Evolutionary conservation across 2,113 vertebrate species (phyloP), one percentile per base, ranked within the genome.

Genomic region (Emydura subglobosa): DNA sequence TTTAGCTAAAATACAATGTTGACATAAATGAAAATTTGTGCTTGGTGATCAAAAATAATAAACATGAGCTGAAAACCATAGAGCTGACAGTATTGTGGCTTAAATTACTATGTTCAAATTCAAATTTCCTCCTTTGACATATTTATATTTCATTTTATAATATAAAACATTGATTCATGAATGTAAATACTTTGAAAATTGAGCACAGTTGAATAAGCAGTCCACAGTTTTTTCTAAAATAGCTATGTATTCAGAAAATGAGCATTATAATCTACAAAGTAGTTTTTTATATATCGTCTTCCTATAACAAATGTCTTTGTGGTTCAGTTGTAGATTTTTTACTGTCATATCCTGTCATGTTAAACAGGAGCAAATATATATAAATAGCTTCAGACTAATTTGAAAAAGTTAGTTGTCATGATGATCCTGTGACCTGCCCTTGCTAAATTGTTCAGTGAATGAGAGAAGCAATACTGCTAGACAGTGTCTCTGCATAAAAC

Each of bases 131-230:
- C 31, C 82, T 93, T 78, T 86, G 72, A 72, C 87, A 86, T 90
- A 93, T 89, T 95, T 90, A 31, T 95, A 81, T 95, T 93, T 95
- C 39, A 80, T 83, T 96, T 90, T 94, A 72, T 19, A 74, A 81
- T 53, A 83, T 39, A 81, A 94, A 91, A 88, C 83, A 9, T 47
- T 92, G 86, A 91, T 81, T 91, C 57, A 89, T 54, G n/a, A 82
- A 55, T 91, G 59, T n/a, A 94, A 95, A 44, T 90, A 84, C 31
- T 93, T 85, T 82, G 80, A 87, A 95, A 95, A 93, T 79, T 93
- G 29, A 54, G 81, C 82, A 94, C 50, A 90, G n/a, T 11, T 95
- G 93, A 87, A 68, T 92, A 94, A 94, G 50, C 54, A 74, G 76
- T 76, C 34, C 53, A 89, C 44, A 94, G 74, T 49, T 50, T 82